A percentile compares a stretch with the other conserved stretches of the same genome.
Conservation (phyloP, 2,113 vertebrate species). For the Numida meleagris region DNA sequence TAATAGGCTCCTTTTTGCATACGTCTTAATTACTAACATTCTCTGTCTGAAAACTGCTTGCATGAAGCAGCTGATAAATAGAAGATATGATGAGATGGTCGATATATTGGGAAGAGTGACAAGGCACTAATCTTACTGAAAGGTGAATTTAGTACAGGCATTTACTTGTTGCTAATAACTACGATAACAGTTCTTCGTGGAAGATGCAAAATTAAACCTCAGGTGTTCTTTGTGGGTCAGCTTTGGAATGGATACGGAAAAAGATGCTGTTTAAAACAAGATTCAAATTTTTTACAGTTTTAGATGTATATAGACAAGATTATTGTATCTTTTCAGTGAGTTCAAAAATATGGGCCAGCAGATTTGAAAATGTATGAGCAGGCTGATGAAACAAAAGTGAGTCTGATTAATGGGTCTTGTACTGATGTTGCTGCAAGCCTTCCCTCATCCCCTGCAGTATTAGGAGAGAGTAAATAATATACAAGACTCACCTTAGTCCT, state of each 20-base stretch:
- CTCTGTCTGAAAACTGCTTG: neutral
- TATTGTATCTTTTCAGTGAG: neutral
- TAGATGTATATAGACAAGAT: neutral
- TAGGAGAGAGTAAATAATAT: conserved; percentile 16
- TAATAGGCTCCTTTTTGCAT: neutral
- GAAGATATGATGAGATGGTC: neutral
- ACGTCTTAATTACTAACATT: neutral
- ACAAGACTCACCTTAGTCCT: neutral
- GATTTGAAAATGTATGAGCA: neutral
- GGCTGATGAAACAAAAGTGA: conserved; percentile 28
- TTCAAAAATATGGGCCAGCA: neutral
- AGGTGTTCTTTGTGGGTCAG: neutral
- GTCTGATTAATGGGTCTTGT: neutral
- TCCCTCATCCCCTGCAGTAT: neutral
- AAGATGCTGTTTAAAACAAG: neutral
- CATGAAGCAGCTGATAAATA: neutral
- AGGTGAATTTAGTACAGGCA: neutral
- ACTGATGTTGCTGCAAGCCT: conserved; percentile 4
- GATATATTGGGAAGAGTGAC: neutral
- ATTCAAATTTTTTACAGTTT: neutral
- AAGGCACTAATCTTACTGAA: neutral
- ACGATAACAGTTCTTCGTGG: neutral
- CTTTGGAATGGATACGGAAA: neutral
- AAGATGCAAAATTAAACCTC: neutral
- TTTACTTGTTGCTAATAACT: neutral